These are phyloP conservation scores for Oenanthe oenanthe DNA, from an alignment of 2,113 vertebrate genomes.

Conservation along the genomic window DNA sequence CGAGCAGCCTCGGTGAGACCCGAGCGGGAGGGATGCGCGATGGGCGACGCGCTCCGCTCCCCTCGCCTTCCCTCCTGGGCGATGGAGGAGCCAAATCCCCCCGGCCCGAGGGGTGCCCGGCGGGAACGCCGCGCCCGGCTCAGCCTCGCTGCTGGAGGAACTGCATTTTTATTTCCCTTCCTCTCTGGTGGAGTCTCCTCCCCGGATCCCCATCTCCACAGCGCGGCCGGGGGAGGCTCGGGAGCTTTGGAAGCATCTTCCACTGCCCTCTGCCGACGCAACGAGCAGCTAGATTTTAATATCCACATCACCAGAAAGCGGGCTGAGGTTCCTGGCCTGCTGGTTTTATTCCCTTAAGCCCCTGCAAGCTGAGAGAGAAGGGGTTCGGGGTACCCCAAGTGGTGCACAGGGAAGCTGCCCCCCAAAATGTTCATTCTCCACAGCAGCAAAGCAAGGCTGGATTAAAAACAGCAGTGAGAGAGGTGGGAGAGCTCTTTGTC, in stretches of 20 bases:
- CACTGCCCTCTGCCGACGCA: conserved; percentile 58
- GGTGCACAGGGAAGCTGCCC: not conserved
- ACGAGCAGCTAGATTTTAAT: not conserved
- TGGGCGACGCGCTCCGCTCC: not conserved
- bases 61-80: not conserved
- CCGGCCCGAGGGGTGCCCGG: not conserved
- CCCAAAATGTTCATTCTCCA: not conserved
- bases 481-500: not conserved
- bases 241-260: conserved; percentile 29
- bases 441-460: not conserved
- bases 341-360: not conserved
- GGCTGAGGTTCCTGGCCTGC: not conserved
- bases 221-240: not conserved
- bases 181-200: conserved; percentile 49
- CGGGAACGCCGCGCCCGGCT: not conserved
- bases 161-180: conserved; percentile 40
- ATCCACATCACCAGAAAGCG: accelerated
- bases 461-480: not conserved
- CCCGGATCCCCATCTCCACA: conserved; percentile 40
- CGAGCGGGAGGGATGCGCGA: not conserved
- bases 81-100: not conserved
- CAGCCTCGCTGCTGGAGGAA: conserved; percentile 19
- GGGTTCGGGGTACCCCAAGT: accelerated
- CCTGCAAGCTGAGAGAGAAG: not conserved
- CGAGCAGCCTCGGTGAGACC: not conserved